Percentiles rank a stretch among this genome's conserved stretches.
phyloP scores from a whole-genome alignment of 2,797 vertebrate species.

The Peromyscus aztecus region DNA sequence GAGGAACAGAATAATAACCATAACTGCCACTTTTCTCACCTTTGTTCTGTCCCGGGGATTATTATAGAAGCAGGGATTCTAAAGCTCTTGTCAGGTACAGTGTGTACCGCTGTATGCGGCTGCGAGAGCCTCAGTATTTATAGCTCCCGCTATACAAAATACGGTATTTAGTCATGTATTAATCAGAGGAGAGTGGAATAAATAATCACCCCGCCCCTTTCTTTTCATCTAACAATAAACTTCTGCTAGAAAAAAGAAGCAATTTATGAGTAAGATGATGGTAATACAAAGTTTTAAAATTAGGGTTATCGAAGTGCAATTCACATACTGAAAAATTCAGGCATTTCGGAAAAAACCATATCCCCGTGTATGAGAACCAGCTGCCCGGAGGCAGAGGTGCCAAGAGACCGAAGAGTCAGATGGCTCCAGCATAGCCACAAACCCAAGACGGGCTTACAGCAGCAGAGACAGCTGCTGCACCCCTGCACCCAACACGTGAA shows the following conservation, averaged over 20 bases:
- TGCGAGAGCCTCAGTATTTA: slow-evolving; percentile 24
- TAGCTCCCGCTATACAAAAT: not conserved
- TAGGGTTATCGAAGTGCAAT: not conserved
- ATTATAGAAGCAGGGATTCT: not conserved
- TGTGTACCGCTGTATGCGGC: not conserved
- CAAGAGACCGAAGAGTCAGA: not conserved
- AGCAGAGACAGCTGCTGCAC: not conserved
- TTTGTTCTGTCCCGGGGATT: not conserved
- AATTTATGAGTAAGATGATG: not conserved
- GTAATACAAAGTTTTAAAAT: not conserved
- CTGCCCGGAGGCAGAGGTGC: not conserved
- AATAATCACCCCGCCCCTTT: slow-evolving; percentile 4
- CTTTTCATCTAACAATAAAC: slow-evolving; percentile 13
- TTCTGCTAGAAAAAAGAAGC: slow-evolving; percentile 23
- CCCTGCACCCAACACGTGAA: not conserved
- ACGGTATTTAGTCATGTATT: slow-evolving; percentile 16
- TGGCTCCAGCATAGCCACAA: not conserved
- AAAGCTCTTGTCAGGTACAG: not conserved
- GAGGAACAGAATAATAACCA: not conserved
- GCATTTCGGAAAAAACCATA: not conserved
- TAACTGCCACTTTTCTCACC: not conserved
- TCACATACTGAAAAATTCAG: not conserved
- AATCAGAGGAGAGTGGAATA: slow-evolving; percentile 39
- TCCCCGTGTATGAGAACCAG: not conserved
- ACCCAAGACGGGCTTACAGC: not conserved